Evolutionary conservation across 2,888 invertebrate genomes (phyloP).

Genomic region (Cephonodes hylas): DNA sequence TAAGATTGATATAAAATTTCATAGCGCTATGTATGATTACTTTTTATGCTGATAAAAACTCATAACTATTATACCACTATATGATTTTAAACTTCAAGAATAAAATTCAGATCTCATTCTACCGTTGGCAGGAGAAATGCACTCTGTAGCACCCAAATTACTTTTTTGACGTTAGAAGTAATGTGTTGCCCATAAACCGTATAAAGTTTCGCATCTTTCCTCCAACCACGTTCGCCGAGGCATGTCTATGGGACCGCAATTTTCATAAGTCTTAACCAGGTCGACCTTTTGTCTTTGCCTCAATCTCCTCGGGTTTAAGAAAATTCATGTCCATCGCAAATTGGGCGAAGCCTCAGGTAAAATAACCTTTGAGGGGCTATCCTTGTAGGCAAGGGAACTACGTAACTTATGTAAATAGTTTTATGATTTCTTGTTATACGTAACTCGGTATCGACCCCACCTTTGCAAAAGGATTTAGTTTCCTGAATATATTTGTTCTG

Average conservation of each 20-base stretch:
- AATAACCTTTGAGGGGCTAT: conserved; percentile 44
- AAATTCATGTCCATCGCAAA: conserved; percentile 69
- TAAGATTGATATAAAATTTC: too few species aligned
- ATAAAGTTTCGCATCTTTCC: conserved; percentile 12
- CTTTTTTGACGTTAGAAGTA: background rate
- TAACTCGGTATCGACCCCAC: conserved; percentile 35
- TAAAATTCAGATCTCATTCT: background rate
- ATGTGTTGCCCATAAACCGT: conserved; percentile 3
- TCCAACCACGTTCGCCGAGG: background rate
- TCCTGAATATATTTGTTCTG: conserved; percentile 4
- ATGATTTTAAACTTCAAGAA: too few species aligned
- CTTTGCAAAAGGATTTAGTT: background rate
- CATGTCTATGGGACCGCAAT: conserved; percentile 50
- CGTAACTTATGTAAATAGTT: conserved; percentile 57
- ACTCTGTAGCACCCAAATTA: background rate
- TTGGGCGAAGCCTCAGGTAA: conserved; percentile 50
- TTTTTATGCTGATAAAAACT: too few species aligned
- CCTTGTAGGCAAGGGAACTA: conserved; percentile 54
- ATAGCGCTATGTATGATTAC: too few species aligned
- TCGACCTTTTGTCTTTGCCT: conserved; percentile 71
- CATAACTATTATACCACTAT: too few species aligned
- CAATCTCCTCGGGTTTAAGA: conserved; percentile 62
- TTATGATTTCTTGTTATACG: conserved; percentile 57
- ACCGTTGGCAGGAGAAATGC: background rate
- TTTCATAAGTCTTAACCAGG: conserved; percentile 68